Evolutionary conservation across 2,888 invertebrate species (phyloP), one percentile per base, ranked within the genome.

Genomic region (Blera fallax): DNA sequence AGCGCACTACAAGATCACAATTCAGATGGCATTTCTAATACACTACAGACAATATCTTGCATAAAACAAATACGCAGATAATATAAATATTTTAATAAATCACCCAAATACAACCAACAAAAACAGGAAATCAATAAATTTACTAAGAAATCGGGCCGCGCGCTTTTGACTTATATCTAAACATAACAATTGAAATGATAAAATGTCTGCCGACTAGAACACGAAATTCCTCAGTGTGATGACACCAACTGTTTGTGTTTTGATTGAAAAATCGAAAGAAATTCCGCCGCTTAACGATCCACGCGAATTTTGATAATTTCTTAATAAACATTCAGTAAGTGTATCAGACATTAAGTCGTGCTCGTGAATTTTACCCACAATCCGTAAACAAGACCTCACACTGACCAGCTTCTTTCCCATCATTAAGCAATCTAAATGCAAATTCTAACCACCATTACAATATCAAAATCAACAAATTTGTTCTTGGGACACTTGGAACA

Each of bases 271-370:
- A 64, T 16, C 40, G 14, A 48, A 48, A 54, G 45, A 48, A 70
- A 82, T 76, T 70, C 70, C 64, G 56, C 52, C 27, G 40, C 24
- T 62, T 74, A 43, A 62, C 67, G 56, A 64, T 62, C 52, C 64
- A 69, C 74, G 74, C 67, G 74, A 79, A 79, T 69, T 62, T 50
- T 24, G 37, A 56, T 84, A 84, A 84, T 84, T 84, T n/a, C 34
- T 11, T 60, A 43, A 84, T 84, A 76, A 65, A 64, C 34, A 84
- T 84, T 64, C 84, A 74, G 37, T n/a, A 76, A 56, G 48, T 34
- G 80, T 80, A 43, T 7, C 37, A 37, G 8, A 21, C 65, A 67
- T 82, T 52, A 45, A 60, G 58, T 52, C 8, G 58, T n/a, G 27
- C 60, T 77, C 34, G 24, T 81, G 69, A 81, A 76, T 64, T 72